Percentiles rank a stretch among this genome's conserved stretches.
phyloP scores from a whole-genome alignment of 1,140 invertebrate species.

The Cylas formicarius region DNA sequence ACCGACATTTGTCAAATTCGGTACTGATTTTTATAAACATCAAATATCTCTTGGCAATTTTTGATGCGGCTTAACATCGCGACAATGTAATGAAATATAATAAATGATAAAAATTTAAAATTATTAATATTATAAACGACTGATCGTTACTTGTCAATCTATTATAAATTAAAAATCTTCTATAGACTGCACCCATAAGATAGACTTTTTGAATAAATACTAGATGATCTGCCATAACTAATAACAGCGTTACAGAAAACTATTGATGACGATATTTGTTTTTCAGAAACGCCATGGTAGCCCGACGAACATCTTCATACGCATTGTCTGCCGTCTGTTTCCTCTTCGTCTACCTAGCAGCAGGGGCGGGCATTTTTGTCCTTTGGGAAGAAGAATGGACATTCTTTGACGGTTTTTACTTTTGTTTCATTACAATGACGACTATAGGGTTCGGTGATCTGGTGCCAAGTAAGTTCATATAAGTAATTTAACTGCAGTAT shows the following conservation, averaged over 20 bases:
- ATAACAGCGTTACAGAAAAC: too few relatives aligned
- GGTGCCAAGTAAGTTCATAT: slow-evolving; percentile 68
- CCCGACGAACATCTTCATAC: slow-evolving; percentile 46
- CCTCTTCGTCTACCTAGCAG: slow-evolving; percentile 69
- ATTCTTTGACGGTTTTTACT: slow-evolving; percentile 90
- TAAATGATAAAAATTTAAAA: too few relatives aligned
- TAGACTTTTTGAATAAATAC: too few relatives aligned
- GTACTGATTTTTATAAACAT: too few relatives aligned
- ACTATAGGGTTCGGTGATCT: slow-evolving; percentile 91
- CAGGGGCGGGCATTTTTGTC: slow-evolving; percentile 63
- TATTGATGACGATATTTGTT: slow-evolving; percentile 5
- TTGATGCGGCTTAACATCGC: too few relatives aligned
- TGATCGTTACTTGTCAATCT: too few relatives aligned
- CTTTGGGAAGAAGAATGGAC: slow-evolving; percentile 81
- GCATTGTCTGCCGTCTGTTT: slow-evolving; percentile 64
- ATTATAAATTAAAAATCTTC: too few relatives aligned
- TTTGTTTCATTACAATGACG: slow-evolving; percentile 92
- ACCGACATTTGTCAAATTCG: too few relatives aligned
- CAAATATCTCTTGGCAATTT: too few relatives aligned
- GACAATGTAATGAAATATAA: too few relatives aligned
- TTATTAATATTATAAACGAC: too few relatives aligned
- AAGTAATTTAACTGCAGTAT: slow-evolving; percentile 1
- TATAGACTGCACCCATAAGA: too few relatives aligned
- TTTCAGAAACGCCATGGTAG: slow-evolving; percentile 27
- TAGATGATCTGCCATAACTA: not conserved